Evolutionary conservation across 2,888 invertebrate genomes (phyloP), one percentile per base, ranked within the genome.

Genomic region (Dione vanillae): DNA sequence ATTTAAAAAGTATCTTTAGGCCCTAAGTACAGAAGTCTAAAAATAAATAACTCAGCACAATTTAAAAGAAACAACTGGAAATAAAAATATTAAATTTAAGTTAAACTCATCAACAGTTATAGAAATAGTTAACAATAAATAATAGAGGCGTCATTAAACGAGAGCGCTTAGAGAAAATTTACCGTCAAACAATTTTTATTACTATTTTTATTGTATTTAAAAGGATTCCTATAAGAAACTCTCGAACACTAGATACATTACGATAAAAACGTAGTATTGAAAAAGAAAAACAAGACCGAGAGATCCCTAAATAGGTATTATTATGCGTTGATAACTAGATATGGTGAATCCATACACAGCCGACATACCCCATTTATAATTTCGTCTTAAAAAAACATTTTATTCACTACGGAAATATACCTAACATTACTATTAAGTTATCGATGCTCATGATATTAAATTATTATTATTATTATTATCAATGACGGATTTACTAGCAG

Each of bases 1-100:
- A 69, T 64, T 83, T 80, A 79, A 80, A 65, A 70, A 80, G 80
- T 82, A 81, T 79, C 78, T 76, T 84, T 87, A 91, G 90, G 89
- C 88, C 89, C 89, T 90, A 90, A 90, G 88, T 88, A 91, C 88
- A 80, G 83, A 83, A 72, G 80, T 83, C 80, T 79, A 80, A 82
- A 82, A 83, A 84, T 78, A 79, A 80, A 81, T 77, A 84, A 82
- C 78, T 81, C 80, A 85, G 85, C 82, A 82, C 77, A 85, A 74
- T 77, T 74, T 76, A 69, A 78, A 75, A 84, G 81, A 80, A 79
- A 76, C 78, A 80, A 82, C 78, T 81, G 79, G 76, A 80, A 78
- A 83, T 82, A 79, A 79, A 80, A 82, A 77, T 78, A 81, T 82
- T 5, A 74, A 85, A 77, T 78, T 79, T 37, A 81, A 79, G 64